Evolutionary conservation across 2,113 vertebrate genomes (phyloP), one percentile per base, ranked within the genome.

Genomic region (Sarotherodon lohbergeri): DNA sequence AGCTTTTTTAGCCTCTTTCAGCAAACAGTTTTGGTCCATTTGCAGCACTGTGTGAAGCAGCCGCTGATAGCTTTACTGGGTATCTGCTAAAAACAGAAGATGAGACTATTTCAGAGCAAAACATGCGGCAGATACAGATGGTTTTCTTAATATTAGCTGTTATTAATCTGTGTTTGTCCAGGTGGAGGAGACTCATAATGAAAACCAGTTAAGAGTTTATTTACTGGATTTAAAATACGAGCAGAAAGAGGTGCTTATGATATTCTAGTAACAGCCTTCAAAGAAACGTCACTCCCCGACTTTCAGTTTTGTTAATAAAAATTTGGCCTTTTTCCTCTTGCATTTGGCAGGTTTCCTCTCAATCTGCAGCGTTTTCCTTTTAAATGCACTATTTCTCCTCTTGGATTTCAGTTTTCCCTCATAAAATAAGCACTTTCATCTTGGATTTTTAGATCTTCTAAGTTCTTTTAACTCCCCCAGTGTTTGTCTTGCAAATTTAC

Each of bases 1-100:
- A 32, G 71, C 71, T 50, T 50, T 66, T 78, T 78, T 8, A 50
- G 46, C 27, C 71, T 50, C 71, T 78, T 78, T 78, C 24, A 78
- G 46, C 43, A 50, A 29, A 12, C 4, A 13, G 46, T 5, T 50
- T 78, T 1, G 9, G 71, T 78, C 27, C 46, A 50, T 50, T 32
- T 50, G 17, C 71, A 78, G 71, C 16, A 0, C 10, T 3, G 71
- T 50, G 27, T n/a, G 24, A 32, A 13, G 27, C 43, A 78, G 27
- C 71, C 3, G 16, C 24, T 29, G 24, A 19, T 19, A 5, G 16
- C 24, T 7, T 32, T 12, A 32, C 43, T 7, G 27, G 4, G 46
- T 0, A 3, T 48, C 71, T 50, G 27, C 9, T 19, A 1, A 50
- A 46, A n/a, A 50, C 43, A 3, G 27, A 78, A 0, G 71, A 76